Evolutionary conservation across 2,113 vertebrate genomes (phyloP).

Genomic region (Pelvicachromis taeniatus): DNA sequence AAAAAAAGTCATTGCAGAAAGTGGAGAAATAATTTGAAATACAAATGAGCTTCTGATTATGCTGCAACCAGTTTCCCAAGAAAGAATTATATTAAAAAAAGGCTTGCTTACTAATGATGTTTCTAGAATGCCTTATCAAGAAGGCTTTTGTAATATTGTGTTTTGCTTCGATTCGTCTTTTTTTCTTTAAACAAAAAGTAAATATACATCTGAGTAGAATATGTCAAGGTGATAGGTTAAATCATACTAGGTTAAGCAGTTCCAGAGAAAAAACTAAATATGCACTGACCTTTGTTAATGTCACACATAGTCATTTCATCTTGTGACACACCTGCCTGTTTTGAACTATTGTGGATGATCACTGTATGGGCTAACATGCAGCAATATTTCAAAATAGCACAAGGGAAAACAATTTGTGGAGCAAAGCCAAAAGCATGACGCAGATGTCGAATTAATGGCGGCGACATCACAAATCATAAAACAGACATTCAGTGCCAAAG

Average conservation of each 20-base stretch:
- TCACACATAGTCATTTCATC: not conserved
- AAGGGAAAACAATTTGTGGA: not conserved
- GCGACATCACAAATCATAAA: constrained; percentile 30
- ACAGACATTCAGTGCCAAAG: constrained; percentile 17
- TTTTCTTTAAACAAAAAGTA: not conserved
- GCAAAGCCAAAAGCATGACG: not conserved
- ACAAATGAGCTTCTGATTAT: constrained; percentile 1
- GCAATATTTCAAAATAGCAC: not conserved
- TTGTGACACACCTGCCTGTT: not conserved
- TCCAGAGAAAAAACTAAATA: not conserved
- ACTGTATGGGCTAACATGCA: not conserved
- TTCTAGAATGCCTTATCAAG: not conserved
- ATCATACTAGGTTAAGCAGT: not conserved
- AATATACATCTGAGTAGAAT: not conserved
- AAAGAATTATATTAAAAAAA: not conserved
- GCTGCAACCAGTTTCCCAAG: not conserved
- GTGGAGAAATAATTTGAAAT: not conserved
- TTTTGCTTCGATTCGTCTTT: not conserved
- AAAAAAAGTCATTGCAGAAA: not conserved
- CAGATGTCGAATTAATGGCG: constrained; percentile 29
- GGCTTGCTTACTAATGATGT: not conserved
- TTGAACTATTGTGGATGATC: not conserved
- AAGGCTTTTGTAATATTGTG: not conserved
- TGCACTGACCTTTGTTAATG: not conserved
- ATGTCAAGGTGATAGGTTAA: not conserved